A percentile compares a stretch with the other conserved stretches of the same genome.
Conservation (phyloP, 2,113 vertebrate species). For the Datnioides undecimradiatus region DNA sequence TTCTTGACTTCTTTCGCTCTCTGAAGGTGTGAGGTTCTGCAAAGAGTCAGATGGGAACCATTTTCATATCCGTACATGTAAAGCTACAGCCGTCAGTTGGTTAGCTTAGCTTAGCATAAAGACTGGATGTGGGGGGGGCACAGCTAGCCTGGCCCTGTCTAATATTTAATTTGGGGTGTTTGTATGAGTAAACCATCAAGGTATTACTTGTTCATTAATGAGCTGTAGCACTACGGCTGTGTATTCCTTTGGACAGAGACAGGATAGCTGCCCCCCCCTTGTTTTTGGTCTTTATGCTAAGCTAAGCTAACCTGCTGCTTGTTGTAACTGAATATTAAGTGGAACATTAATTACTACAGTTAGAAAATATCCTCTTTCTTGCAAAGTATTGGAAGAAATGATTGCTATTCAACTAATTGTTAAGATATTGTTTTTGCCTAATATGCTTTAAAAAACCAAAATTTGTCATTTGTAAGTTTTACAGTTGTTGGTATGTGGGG, state of each 20-base stretch:
- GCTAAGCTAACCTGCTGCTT: background rate
- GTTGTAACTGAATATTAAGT: background rate
- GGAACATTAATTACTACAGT: background rate
- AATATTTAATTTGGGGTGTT: background rate
- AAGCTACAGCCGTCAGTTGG: background rate
- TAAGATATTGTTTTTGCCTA: too few species aligned
- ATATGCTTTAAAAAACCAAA: too few species aligned
- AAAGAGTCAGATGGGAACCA: background rate
- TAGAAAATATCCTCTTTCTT: background rate
- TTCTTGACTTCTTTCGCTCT: slow-evolving; percentile 32
- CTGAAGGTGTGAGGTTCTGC: background rate
- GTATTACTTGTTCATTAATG: background rate
- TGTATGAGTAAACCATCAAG: background rate
- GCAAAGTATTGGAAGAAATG: background rate
- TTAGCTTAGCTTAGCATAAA: background rate
- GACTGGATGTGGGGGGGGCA: background rate
- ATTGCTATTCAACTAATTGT: too few species aligned
- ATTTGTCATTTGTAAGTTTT: too few species aligned
- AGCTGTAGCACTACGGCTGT: too few species aligned
- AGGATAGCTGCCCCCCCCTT: background rate
- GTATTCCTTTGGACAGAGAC: too few species aligned
- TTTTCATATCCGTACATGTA: background rate
- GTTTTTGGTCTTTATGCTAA: background rate
- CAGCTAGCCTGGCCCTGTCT: background rate
- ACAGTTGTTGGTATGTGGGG: too few species aligned